These are phyloP conservation scores for Xanthorhoe spadicearia DNA, from an alignment of 2,888 invertebrate species.

Conservation along the genomic window DNA sequence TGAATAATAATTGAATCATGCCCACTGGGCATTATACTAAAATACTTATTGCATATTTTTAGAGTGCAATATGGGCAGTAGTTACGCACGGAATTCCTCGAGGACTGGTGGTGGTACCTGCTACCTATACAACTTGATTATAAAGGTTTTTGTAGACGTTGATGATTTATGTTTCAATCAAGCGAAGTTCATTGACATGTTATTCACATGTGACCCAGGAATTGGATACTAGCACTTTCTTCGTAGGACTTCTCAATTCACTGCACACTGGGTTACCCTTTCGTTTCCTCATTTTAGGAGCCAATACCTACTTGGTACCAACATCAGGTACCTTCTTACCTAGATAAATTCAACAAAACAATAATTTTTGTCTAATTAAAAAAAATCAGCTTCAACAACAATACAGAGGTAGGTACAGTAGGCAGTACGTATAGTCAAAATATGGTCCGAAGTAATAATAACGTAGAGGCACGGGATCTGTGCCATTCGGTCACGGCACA, in stretches of 20 bases:
- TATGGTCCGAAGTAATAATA: conserved; percentile 55
- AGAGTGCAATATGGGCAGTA: neutral
- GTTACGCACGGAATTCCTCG: neutral
- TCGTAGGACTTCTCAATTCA: conserved; percentile 72
- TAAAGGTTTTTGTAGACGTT: too few species aligned
- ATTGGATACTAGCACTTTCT: conserved; percentile 78
- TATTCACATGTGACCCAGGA: conserved; percentile 72
- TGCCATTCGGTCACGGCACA: conserved; percentile 80
- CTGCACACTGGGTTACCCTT: conserved; percentile 56
- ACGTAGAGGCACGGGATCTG: conserved; percentile 62
- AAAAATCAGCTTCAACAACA: neutral
- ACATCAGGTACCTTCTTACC: too few species aligned
- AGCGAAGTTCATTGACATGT: conserved; percentile 78
- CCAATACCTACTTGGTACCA: too few species aligned
- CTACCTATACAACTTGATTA: too few species aligned
- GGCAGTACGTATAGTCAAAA: conserved; percentile 51
- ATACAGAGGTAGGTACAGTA: neutral
- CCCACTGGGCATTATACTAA: conserved; percentile 29
- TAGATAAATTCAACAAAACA: too few species aligned
- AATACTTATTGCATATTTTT: conserved; percentile 41
- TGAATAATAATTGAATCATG: conserved; percentile 56
- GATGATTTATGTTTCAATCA: conserved; percentile 46
- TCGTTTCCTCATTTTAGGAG: conserved; percentile 31
- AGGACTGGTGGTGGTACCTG: neutral
- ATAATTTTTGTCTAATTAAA: too few species aligned